Evolutionary conservation across 2,113 vertebrate genomes (phyloP).

Genomic region (Sula dactylatra): DNA sequence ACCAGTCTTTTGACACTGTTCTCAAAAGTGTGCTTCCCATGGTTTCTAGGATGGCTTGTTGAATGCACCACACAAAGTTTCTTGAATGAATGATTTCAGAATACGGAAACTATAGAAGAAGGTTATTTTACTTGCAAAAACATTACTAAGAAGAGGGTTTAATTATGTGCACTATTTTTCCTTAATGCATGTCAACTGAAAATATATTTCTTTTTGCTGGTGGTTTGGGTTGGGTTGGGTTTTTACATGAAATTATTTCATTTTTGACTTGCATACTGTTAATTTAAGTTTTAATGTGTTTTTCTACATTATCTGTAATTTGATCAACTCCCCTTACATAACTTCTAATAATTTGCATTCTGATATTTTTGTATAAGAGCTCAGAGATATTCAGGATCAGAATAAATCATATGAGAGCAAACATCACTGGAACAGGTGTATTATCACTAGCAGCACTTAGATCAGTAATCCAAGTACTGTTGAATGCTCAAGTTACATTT

Average conservation of each 20-base stretch:
- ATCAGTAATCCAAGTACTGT: background rate
- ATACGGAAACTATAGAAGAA: background rate
- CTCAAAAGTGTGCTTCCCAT: background rate
- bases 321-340: background rate
- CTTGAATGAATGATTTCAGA: background rate
- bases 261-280: background rate
- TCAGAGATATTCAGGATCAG: background rate
- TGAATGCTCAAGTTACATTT: background rate
- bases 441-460: background rate
- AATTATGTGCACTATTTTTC: background rate
- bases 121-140: background rate
- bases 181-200: background rate
- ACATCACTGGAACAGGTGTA: background rate
- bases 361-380: background rate
- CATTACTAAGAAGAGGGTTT: background rate
- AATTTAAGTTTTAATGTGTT: background rate
- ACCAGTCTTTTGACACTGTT: background rate
- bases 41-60: background rate
- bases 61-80: background rate
- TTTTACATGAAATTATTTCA: background rate
- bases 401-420: background rate
- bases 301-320: conserved; percentile 4
- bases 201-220: background rate
- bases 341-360: background rate
- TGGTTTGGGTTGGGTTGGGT: background rate